Base-by-base conservation (phyloP, 2,888 invertebrate genomes). In the Galeruca laticollis region DNA sequence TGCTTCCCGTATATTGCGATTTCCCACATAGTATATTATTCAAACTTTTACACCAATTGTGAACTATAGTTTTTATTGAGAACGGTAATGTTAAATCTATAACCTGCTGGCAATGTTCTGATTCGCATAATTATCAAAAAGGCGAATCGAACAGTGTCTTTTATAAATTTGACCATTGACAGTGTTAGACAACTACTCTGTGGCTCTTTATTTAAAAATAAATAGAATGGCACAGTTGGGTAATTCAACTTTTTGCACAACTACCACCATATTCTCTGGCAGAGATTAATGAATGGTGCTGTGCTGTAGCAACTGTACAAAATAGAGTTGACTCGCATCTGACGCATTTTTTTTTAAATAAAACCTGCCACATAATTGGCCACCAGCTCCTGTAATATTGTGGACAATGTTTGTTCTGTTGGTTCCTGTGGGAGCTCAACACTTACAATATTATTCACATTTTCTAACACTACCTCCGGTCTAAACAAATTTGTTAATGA, bases 21-120 rank as follows among this genome's bases (percentile, higher is more conserved):
- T n/a, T n/a, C n/a, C n/a, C n/a, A n/a, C n/a, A n/a, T n/a, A n/a
- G n/a, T n/a, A n/a, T n/a, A n/a, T n/a, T n/a, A 56, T 56, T 21
- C 13, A 56, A 43, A 56, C 40, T 47, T 47, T 33, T 56, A 43
- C 64, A 64, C 56, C 56, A 64, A 56, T 43, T 47, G 35, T 64
- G 64, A 2, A 56, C 13, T 33, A 64, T 20, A 4, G 56, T 64
- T 56, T 43, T 56, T 31, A 64, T 43, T 15, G 64, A 40, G 2
- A 64, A 31, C 40, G 56, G 13, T 11, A 56, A 15, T 20, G 40
- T 49, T 18, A 26, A 56, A n/a, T 64, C 47, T 40, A 64, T 64
- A 10, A 43, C 11, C 11, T 26, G 13, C 33, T 5, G 31, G 43
- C 21, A n/a, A 49, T 61, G 47, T 60, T 60, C 37, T 37, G 37